Evolutionary conservation across 2,113 vertebrate genomes (phyloP), one percentile per base, ranked within the genome.

Genomic region (Neotragus pygmaeus): DNA sequence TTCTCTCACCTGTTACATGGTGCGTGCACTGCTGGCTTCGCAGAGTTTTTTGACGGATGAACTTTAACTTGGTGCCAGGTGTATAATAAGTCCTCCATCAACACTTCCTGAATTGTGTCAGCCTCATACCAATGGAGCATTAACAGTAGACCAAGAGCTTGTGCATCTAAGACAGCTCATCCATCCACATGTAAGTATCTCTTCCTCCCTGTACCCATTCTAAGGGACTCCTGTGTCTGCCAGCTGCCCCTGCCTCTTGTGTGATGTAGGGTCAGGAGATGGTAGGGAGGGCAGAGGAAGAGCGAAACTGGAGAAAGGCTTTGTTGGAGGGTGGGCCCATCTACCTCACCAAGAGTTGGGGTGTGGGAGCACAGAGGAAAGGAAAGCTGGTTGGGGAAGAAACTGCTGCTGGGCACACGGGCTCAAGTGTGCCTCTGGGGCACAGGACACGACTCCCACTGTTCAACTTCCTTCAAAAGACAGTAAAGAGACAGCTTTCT

Each of bases 41-140:
- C 2, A 13, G 30, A 70, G 86, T 15, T 64, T 39, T n/a, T 45
- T 14, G 8, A 73, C 45, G 17, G 81, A 23, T 17, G 36, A 53
- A 90, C 55, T 43, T 36, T 7, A 73, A 8, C 27, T 1, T 15
- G n/a, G 53, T 39, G 0, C 53, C 49, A 23, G 25, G 30, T 49
- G 1, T 4, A 1, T 0, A 7, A n/a, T 7, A n/a, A 53, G 82
- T 2, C 27, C 25, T 19, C 87, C n/a, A 0, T 4, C 4, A 21
- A 62, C 36, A 14, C 2, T 1, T 45, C 78, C 2, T 27, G 28
- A 23, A 36, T 6, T 17, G 51, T 45, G n/a, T 2, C 75, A 77
- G 45, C 80, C n/a, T 17, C 25, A 28, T 2, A 1, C 15, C 62
- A 11, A 6, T 19, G 7, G 12, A 81, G 57, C 66, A 11, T 1